Base-by-base conservation (phyloP, 2,888 invertebrate genomes). In the Chouioia cunea region DNA sequence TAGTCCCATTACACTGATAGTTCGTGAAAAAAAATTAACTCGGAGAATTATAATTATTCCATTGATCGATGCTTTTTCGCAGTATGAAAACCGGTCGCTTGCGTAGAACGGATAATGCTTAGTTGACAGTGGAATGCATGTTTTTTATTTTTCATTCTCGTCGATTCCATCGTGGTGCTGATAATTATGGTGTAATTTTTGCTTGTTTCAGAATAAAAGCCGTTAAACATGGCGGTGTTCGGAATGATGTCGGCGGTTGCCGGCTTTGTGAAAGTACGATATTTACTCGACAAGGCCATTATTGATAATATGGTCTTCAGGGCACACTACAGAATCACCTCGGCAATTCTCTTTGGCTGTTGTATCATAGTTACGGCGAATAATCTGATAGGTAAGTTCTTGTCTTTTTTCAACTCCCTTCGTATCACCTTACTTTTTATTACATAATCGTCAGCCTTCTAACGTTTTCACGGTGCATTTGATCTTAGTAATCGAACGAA, bases 291-390 rank as follows among this genome's bases (percentile, higher is more conserved):
- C 89, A 95, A 93, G 86, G 95, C 95, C 73, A 89, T 94, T 79
- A 95, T 95, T 81, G 95, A 96, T 88, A 96, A 95, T 86, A 92
- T 94, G 91, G 91, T 94, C 73, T 96, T 96, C 87, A 89, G 95
- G 80, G 93, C 93, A 84, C 95, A 96, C 86, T 96, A 96, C 86
- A 90, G 95, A 85, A 91, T 94, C 85, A 95, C 95, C 50, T 92
- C 94, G 59, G 95, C 95, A 69, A 92, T 95, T 79, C 88, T 96
- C 76, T 95, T 96, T 86, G 89, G 93, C 65, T 93, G 92, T 86
- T 95, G 95, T 86, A 93, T 96, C 80, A 93, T 96, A 79, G 93
- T 95, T 74, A 94, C 95, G 36, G 95, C 95, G 76, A 95, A 95
- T 86, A 95, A 94, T 87, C 89, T 96, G 78, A 95, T 96, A 86